These are phyloP conservation scores for Iselma pallidipennis DNA, from an alignment of 2,888 invertebrate genomes.

Conservation along the genomic window DNA sequence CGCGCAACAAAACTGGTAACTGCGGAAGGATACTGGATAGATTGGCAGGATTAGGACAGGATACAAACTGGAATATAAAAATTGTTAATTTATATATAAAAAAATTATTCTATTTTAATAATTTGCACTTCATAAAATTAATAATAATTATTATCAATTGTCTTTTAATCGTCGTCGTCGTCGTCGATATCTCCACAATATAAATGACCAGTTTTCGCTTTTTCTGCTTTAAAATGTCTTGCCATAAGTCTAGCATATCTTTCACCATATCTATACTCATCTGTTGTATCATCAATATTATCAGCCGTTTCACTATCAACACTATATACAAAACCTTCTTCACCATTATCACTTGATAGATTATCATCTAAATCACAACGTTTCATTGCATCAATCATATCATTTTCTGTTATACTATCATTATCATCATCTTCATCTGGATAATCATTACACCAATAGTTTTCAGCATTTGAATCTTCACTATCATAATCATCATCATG, in stretches of 20 bases:
- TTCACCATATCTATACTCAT: slow-evolving; percentile 65
- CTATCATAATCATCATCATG: slow-evolving; percentile 59
- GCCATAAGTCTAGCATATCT: slow-evolving; percentile 72
- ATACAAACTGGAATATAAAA: neutral
- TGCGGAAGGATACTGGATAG: neutral
- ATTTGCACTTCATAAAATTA: neutral
- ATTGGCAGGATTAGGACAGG: neutral
- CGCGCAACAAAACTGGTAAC: neutral
- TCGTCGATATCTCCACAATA: slow-evolving; percentile 44
- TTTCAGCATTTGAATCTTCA: slow-evolving; percentile 79
- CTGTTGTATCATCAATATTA: slow-evolving; percentile 56
- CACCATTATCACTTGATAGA: slow-evolving; percentile 52
- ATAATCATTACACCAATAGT: slow-evolving; percentile 78
- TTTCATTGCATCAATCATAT: slow-evolving; percentile 65
- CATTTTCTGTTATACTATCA: slow-evolving; percentile 64
- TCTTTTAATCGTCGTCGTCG: slow-evolving; percentile 25
- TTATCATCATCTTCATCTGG: slow-evolving; percentile 62
- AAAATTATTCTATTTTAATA: neutral
- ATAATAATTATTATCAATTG: slow-evolving; percentile 30
- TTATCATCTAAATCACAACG: slow-evolving; percentile 45
- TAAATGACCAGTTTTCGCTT: slow-evolving; percentile 30
- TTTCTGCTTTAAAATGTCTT: slow-evolving; percentile 49
- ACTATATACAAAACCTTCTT: slow-evolving; percentile 54
- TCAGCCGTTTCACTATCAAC: slow-evolving; percentile 52
- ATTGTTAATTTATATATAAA: neutral